Evolutionary conservation across 2,888 invertebrate species (phyloP).

Genomic region (Drosophila peninsularis): DNA sequence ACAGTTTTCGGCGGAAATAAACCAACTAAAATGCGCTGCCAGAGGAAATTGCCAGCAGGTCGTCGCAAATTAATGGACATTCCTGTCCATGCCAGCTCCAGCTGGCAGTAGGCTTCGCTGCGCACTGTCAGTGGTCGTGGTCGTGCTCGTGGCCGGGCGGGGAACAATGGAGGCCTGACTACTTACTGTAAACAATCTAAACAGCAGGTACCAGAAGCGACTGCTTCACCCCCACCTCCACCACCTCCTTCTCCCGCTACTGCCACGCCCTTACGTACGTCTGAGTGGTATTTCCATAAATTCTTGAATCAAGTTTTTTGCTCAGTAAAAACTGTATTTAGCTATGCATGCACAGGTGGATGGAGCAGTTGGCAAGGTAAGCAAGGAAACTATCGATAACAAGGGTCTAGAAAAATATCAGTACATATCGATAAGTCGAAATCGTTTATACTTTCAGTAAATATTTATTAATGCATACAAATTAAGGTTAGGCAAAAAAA

Average conservation of each 20-base stretch:
- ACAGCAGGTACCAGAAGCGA: slow-evolving; percentile 17
- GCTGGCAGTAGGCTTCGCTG: slow-evolving; percentile 22
- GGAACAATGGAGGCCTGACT: background rate
- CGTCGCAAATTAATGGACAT: slow-evolving; percentile 66
- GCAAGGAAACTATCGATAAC: background rate
- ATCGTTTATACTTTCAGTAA: slow-evolving; percentile 18
- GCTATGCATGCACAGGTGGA: slow-evolving; percentile 5
- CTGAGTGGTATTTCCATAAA: slow-evolving; percentile 21
- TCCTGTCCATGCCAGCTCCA: slow-evolving; percentile 16
- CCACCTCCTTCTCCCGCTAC: background rate
- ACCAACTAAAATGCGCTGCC: slow-evolving; percentile 57
- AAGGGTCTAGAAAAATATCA: background rate
- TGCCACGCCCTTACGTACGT: background rate
- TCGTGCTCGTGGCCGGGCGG: background rate
- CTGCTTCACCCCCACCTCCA: background rate
- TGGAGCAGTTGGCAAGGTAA: background rate
- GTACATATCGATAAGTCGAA: too few relatives aligned
- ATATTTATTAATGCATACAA: slow-evolving; percentile 29
- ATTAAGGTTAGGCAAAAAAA: slow-evolving; percentile 16
- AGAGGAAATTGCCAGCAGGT: slow-evolving; percentile 73
- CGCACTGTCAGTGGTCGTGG: background rate
- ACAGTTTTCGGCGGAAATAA: slow-evolving; percentile 65
- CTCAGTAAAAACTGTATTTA: slow-evolving; percentile 11
- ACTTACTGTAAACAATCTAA: slow-evolving; percentile 12
- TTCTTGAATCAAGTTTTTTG: slow-evolving; percentile 16